Evolutionary conservation across 2,888 invertebrate species (phyloP), one percentile per base, ranked within the genome.

Genomic region (Pteria penguin): DNA sequence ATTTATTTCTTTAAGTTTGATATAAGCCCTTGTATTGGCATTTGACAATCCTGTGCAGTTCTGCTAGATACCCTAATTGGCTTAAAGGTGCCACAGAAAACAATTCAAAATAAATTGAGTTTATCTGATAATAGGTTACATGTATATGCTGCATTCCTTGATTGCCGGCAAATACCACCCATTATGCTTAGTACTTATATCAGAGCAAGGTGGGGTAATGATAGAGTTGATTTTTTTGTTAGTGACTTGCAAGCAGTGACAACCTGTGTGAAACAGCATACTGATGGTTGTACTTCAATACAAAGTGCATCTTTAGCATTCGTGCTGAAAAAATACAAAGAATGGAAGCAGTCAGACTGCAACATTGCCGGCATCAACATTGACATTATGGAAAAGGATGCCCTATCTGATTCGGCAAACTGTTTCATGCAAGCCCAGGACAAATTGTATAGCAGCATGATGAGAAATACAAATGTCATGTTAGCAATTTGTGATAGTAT

Each of bases 251-350:
- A 61, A n/a, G 54, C 52, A 22, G 54, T 67, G 14, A 61, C 60
- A 4, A 63, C 45, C 22, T 76, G 76, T 76, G 72, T 76, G 36
- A 67, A 76, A 27, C 52, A 68, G 11, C 54, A 76, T 57, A 33
- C 72, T 0, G 67, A 54, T 3, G 76, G 76, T 4, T 76, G 76
- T 57, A 31, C 72, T 31, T 61, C 68, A 5, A 2, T 52, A 29
- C 72, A 72, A 29, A 33, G 27, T n/a, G 45, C 63, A 31, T 45
- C 68, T 22, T 58, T 66, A 36, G 62, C 31, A 18, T 61, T 52
- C 29, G 58, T 62, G 4, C 4, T 72, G 4, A 61, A 61, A 4
- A 55, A 63, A 32, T 72, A 55, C 63, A 55, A 33, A 33, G 32
- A 55, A 22, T 72, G 63, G 71, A 45, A 29, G 57, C 71, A 72